Percentiles rank a stretch among this genome's conserved stretches.
These are phyloP conservation scores for Thereva nobilitata DNA, from an alignment of 2,888 invertebrate genomes.

Conservation along the genomic window DNA sequence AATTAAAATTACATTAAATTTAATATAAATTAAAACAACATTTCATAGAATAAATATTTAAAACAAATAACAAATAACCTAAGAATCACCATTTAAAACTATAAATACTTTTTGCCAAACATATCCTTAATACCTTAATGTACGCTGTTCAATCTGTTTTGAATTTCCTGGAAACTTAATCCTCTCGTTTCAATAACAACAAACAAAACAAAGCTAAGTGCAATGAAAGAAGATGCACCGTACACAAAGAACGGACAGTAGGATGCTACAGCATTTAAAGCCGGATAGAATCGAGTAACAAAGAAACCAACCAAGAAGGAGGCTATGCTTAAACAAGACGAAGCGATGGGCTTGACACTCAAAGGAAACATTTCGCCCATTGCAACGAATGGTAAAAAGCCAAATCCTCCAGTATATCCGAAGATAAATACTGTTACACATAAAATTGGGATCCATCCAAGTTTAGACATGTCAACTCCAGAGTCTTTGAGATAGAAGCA, in stretches of 20 bases:
- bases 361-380: constrained; percentile 76
- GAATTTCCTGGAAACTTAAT: constrained; percentile 76
- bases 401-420: constrained; percentile 60
- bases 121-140: neutral
- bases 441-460: neutral
- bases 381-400: constrained; percentile 74
- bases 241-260: neutral
- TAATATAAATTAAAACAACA: no score
- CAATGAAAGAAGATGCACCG: constrained; percentile 31
- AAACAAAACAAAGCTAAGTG: constrained; percentile 69
- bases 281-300: neutral
- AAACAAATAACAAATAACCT: neutral
- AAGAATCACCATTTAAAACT: neutral
- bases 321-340: constrained; percentile 45
- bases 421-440: neutral
- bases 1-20: no score
- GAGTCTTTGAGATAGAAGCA: neutral
- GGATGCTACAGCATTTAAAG: neutral
- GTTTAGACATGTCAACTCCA: neutral
- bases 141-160: constrained; percentile 49
- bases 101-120: neutral
- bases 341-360: constrained; percentile 65
- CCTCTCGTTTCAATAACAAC: constrained; percentile 82
- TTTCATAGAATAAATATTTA: neutral
- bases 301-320: neutral